phyloP scores from a whole-genome alignment of 1,140 invertebrate genomes.

The Zaprionus africanus region DNA sequence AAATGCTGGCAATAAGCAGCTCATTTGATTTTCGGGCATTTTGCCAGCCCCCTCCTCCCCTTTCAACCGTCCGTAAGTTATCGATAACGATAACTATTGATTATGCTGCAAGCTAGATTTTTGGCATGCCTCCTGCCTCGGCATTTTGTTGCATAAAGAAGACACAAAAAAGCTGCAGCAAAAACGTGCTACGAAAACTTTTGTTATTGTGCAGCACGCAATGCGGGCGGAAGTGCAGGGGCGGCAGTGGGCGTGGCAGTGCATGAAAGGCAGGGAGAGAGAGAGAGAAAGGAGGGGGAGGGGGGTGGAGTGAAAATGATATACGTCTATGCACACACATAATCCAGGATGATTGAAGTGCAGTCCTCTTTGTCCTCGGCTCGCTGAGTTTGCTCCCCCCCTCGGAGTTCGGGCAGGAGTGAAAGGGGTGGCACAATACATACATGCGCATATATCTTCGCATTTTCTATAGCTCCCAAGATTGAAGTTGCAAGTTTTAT shows the following conservation, averaged over 20 bases:
- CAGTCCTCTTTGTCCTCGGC: slow-evolving; percentile 16
- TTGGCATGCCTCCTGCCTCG: background rate
- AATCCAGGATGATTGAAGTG: slow-evolving; percentile 43
- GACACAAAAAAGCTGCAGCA: background rate
- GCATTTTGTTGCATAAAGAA: slow-evolving; percentile 3
- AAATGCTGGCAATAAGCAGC: slow-evolving; percentile 34
- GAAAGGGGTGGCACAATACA: background rate
- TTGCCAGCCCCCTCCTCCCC: background rate
- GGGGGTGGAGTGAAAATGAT: slow-evolving; percentile 19
- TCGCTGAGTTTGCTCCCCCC: background rate
- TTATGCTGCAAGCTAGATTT: background rate
- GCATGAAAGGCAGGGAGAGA: background rate
- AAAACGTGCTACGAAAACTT: slow-evolving; percentile 23
- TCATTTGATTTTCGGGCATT: slow-evolving; percentile 21
- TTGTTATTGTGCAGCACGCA: slow-evolving; percentile 13
- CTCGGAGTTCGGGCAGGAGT: too few relatives aligned
- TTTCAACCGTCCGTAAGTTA: background rate
- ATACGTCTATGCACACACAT: slow-evolving; percentile 15
- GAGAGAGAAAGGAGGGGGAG: background rate
- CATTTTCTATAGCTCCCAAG: background rate
- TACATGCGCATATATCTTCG: background rate
- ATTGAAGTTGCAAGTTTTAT: slow-evolving; percentile 10
- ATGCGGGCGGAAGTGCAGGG: background rate
- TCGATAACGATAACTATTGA: slow-evolving; percentile 26
- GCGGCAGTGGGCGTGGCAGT: background rate